These are phyloP conservation scores for Montipora capitata DNA, from an alignment of 92 coral and sea anemone genomes.

Conservation along the genomic window DNA sequence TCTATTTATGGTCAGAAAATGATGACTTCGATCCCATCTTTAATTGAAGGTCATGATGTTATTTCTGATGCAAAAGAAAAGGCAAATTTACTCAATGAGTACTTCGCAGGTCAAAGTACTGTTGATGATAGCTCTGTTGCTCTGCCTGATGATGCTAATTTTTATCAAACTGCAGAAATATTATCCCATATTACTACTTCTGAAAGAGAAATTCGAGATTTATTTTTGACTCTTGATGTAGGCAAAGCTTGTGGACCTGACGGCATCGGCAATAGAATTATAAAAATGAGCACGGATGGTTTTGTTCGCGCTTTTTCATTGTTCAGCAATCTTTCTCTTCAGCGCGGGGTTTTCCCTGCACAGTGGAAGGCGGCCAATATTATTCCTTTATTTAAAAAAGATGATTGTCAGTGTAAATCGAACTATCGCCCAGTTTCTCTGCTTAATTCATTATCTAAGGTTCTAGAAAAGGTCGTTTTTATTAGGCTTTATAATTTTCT, in stretches of 20 bases:
- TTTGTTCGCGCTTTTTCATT: background rate
- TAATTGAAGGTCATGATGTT: too few relatives aligned
- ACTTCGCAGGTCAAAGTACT: too few relatives aligned
- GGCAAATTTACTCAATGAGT: too few relatives aligned
- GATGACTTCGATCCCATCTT: too few relatives aligned
- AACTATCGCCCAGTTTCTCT: background rate
- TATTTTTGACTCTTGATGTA: background rate
- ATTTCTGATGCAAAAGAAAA: too few relatives aligned
- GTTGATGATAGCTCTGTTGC: too few relatives aligned
- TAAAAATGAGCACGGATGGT: background rate
- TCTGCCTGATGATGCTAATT: background rate
- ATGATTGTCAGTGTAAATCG: background rate
- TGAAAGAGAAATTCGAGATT: conserved; percentile 15
- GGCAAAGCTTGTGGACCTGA: background rate
- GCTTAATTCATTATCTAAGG: too few relatives aligned
- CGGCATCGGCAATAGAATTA: too few relatives aligned
- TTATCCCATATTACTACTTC: background rate
- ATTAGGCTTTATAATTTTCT: background rate
- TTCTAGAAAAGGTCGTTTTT: background rate
- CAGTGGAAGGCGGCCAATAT: too few relatives aligned
- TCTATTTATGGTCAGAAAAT: too few relatives aligned
- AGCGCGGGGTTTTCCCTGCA: too few relatives aligned
- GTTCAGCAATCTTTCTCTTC: background rate
- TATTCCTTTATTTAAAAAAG: too few relatives aligned
- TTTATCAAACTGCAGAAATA: conserved; percentile 48